A percentile compares a stretch with the other conserved stretches of the same genome.
Conservation (phyloP, 2,888 invertebrate genomes). For the Neoascia interrupta region DNA sequence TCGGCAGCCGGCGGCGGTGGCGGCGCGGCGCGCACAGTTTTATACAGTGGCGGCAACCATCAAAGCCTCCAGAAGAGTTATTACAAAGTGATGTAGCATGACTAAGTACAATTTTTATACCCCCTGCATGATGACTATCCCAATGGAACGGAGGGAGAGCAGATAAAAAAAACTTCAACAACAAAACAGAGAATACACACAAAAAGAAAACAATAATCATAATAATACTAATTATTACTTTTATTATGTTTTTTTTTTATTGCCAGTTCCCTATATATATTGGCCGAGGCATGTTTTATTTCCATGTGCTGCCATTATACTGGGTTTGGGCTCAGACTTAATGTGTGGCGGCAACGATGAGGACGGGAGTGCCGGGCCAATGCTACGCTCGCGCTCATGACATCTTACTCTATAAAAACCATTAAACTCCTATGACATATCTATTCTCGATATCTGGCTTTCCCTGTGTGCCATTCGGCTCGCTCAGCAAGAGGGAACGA, state of each 20-base stretch:
- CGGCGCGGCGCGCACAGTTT: slow-evolving; percentile 61
- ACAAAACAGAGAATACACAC: background rate
- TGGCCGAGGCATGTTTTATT: too few relatives aligned
- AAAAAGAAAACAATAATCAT: slow-evolving; percentile 55
- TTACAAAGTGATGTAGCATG: slow-evolving; percentile 80
- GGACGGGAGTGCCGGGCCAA: slow-evolving; percentile 22
- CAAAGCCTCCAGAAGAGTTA: slow-evolving; percentile 78
- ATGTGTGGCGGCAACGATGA: slow-evolving; percentile 25
- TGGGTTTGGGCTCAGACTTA: background rate
- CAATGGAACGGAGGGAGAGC: background rate
- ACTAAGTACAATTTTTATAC: slow-evolving; percentile 78
- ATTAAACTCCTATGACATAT: slow-evolving; percentile 67
- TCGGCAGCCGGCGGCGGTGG: background rate
- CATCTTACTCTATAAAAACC: slow-evolving; percentile 51
- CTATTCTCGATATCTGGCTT: slow-evolving; percentile 61
- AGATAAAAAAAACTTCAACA: background rate
- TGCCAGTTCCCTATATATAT: too few relatives aligned
- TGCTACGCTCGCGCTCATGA: slow-evolving; percentile 33
- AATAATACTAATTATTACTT: slow-evolving; percentile 64
- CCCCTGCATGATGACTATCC: slow-evolving; percentile 19
- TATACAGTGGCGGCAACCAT: slow-evolving; percentile 73
- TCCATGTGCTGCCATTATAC: slow-evolving; percentile 16
- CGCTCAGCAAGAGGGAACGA: slow-evolving; percentile 49
- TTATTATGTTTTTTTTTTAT: slow-evolving; percentile 35
- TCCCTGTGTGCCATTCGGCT: slow-evolving; percentile 50